Evolutionary conservation across 2,888 invertebrate genomes (phyloP).

Genomic region (Germaria angustata): DNA sequence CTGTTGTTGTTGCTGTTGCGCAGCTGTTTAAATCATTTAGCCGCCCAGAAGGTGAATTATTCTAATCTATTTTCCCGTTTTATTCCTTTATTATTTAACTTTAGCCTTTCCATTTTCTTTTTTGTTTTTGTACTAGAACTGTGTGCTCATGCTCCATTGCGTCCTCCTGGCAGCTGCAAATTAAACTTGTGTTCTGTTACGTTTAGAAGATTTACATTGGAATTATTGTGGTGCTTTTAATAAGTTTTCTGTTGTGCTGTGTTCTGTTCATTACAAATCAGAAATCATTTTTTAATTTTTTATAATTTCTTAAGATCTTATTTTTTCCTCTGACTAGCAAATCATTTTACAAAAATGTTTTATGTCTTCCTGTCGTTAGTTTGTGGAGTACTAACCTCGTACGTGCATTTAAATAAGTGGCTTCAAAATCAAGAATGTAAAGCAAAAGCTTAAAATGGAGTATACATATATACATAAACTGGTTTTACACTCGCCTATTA

Average conservation of each 20-base stretch:
- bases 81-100: constrained; percentile 6
- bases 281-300: constrained; percentile 40
- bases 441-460: background rate
- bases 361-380: constrained; percentile 65
- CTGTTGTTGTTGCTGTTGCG: background rate
- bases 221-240: constrained; percentile 45
- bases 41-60: constrained; percentile 66
- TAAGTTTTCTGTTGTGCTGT: constrained; percentile 43
- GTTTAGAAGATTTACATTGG: constrained; percentile 48
- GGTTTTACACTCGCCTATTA: constrained; percentile 65
- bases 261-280: constrained; percentile 32
- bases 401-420: constrained; percentile 27
- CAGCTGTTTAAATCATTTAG: constrained; percentile 58
- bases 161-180: constrained; percentile 63
- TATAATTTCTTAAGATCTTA: constrained; percentile 1
- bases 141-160: constrained; percentile 17
- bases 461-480: constrained; percentile 53
- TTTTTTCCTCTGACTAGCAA: constrained; percentile 13
- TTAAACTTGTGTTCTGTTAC: constrained; percentile 27
- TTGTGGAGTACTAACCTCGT: constrained; percentile 7
- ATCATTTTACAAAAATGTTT: constrained; percentile 46
- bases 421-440: background rate
- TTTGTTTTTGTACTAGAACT: background rate
- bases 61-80: constrained; percentile 62
- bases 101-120: background rate